Evolutionary conservation across 2,113 vertebrate genomes (phyloP).

Genomic region (Sturnus vulgaris): DNA sequence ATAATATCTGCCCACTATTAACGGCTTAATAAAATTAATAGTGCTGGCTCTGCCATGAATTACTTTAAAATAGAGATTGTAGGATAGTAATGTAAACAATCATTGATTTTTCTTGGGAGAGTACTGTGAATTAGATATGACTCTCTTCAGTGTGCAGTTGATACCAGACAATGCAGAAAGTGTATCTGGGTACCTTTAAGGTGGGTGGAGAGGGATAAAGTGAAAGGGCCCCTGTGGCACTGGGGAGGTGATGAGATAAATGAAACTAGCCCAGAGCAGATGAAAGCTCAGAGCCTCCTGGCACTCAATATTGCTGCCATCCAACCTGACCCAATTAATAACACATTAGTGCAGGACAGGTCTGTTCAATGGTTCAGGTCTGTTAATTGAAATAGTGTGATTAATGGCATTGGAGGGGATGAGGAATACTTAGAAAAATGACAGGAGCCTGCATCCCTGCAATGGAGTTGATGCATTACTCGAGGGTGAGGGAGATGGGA

Average conservation of each 20-base stretch:
- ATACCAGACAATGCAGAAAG: not conserved
- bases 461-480: accelerated
- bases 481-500: accelerated
- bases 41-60: slow-evolving; percentile 34
- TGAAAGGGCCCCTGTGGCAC: not conserved
- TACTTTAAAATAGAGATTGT: slow-evolving; percentile 62
- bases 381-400: slow-evolving; percentile 49
- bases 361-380: slow-evolving; percentile 11
- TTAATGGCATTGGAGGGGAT: slow-evolving; percentile 14
- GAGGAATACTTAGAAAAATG: not conserved
- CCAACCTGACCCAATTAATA: slow-evolving; percentile 53
- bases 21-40: slow-evolving; percentile 62
- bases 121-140: slow-evolving; percentile 22
- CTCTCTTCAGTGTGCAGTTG: not conserved
- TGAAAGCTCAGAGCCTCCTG: not conserved
- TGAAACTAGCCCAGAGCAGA: not conserved
- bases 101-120: slow-evolving; percentile 60
- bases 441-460: not conserved
- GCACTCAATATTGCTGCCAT: slow-evolving; percentile 4
- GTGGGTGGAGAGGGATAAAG: not conserved
- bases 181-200: not conserved
- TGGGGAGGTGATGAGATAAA: slow-evolving; percentile 5
- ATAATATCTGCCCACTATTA: slow-evolving; percentile 66
- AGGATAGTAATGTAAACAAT: slow-evolving; percentile 61
- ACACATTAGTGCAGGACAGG: slow-evolving; percentile 7